A percentile compares a stretch with the other conserved stretches of the same genome.
phyloP scores from a whole-genome alignment of 2,113 vertebrate species.

The Callopanchax toddi region DNA sequence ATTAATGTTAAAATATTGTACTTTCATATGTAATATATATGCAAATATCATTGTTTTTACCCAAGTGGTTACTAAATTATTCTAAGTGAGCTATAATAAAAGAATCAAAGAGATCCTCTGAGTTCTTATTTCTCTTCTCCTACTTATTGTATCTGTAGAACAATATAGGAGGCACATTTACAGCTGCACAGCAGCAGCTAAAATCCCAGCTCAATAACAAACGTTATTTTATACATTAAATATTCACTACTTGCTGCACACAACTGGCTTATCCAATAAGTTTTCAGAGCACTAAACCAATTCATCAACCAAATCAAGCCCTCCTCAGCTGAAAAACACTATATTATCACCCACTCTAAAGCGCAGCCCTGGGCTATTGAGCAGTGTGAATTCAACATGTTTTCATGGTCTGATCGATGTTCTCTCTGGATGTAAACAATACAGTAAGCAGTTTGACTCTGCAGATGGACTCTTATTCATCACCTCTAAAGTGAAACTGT shows the following conservation, averaged over 20 bases:
- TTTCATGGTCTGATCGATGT: conserved; percentile 62
- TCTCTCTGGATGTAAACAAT: conserved; percentile 64
- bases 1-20: background rate
- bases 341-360: conserved; percentile 48
- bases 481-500: conserved; percentile 57
- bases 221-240: conserved; percentile 74
- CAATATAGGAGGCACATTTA: conserved; percentile 54
- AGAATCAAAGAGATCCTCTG: conserved; percentile 10
- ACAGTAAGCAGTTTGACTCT: conserved; percentile 67
- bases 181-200: conserved; percentile 56
- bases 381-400: conserved; percentile 46
- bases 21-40: conserved; percentile 6
- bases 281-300: conserved; percentile 61
- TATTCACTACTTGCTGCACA: conserved; percentile 67
- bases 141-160: conserved; percentile 37
- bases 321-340: conserved; percentile 51
- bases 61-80: conserved; percentile 6
- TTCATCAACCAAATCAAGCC: conserved; percentile 72
- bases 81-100: conserved; percentile 8
- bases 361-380: conserved; percentile 47
- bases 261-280: conserved; percentile 61
- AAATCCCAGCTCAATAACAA: conserved; percentile 76
- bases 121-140: conserved; percentile 22
- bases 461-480: conserved; percentile 62
- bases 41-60: conserved; percentile 13